Evolutionary conservation across 2,113 vertebrate species (phyloP), one percentile per base, ranked within the genome.

Genomic region (Sarotherodon lohbergeri): DNA sequence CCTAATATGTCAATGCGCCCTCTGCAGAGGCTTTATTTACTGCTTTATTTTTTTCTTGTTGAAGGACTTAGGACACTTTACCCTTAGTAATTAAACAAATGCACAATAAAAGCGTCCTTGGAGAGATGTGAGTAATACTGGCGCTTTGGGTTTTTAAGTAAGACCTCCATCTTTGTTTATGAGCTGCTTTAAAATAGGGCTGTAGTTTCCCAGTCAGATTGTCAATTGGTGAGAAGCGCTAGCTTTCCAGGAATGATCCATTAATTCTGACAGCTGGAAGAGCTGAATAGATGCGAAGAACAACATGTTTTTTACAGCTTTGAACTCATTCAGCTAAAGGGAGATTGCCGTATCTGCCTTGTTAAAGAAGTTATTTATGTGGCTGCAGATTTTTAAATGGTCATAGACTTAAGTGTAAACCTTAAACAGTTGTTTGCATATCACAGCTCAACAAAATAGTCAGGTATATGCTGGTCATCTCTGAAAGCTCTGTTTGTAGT

Each of bases 11-110:
- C 57, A 86, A 63, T 83, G 27, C 54, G 89, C 80, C 48, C 71
- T n/a, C 54, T 24, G 17, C 81, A 56, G 76, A 27, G 59, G 81
- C 3, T 52, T 78, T 78, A 78, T 78, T 78, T 78, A 83, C 71
- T 89, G 71, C 9, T 85, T 34, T 46, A 13, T 0, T 66, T 59
- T 87, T 61, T 66, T 24, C 6, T 63, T 76, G 90, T 41, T 88
- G 32, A 86, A 92, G 88, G 63, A 63, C 63, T 55, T 57, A 3
- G 27, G 84, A 71, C 76, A 46, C 73, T n/a, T 14, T 43, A 29
- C n/a, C 46, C 24, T 80, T 32, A 9, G 10, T 86, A 88, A 84
- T 93, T 84, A 90, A 83, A 29, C 84, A 84, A 84, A 91, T 43
- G 54, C 63, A 19, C 71, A 68, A 79, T 29, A 84, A 88, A 86